Base-by-base conservation (phyloP, 2,113 vertebrate species). In the Lichenostomus cassidix region DNA sequence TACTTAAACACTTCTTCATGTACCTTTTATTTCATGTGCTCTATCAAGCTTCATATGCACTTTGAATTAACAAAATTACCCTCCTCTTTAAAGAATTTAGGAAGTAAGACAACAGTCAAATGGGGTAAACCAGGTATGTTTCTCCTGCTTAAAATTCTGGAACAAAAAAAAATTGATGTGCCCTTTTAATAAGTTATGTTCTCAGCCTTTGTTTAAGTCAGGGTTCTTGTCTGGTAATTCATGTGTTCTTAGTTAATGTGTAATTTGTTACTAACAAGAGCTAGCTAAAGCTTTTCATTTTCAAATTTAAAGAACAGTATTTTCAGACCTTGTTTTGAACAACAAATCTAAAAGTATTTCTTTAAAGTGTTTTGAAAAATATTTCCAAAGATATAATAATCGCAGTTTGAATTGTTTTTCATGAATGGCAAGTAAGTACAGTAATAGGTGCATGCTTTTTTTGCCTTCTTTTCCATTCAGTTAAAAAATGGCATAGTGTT, bases 151-250 rank as follows among this genome's bases (percentile, higher is more conserved):
- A 33, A 65, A 78, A 81, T 74, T 87, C 7, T 35, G 13, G 41
- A 4, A 0, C 0, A 37, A 70, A 89, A 70, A 89, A 64, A n/a
- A 21, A 0, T 1, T 8, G 0, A 6, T 44, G 4, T 80, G 3
- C 2, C 71, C 15, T n/a, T 47, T 58, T 83, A 79, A 39, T 6
- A 56, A 74, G 8, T 74, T 8, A 58, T 22, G 31, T 28, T 77
- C 10, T 77, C 33, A 77, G 19, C 15, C 15, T 29, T 83, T 63
- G 24, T 41, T 69, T 55, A 39, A 46, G 28, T 39, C 33, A 29
- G 7, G 76, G 5, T 9, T 81, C 4, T 76, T 42, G 28, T 10
- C 4, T 74, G 12, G 4, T 29, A 49, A 50, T 83, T 73, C 6
- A 28, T 25, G 2, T 59, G 25, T 47, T 84, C 9, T 75, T 56